Evolutionary conservation across 2,113 vertebrate species (phyloP).

Genomic region (Alces alces): DNA sequence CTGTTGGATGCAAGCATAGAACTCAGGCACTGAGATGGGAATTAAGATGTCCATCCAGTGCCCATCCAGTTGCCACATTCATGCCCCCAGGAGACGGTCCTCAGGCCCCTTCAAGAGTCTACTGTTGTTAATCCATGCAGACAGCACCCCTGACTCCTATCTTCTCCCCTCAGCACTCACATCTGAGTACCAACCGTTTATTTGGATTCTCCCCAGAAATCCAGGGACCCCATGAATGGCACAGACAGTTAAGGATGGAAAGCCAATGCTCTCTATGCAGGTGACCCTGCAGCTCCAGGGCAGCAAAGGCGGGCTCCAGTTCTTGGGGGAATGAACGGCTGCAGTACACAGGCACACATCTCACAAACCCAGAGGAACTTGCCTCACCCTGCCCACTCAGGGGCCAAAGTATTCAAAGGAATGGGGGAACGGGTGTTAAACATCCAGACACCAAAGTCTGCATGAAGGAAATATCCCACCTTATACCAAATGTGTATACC

Average conservation of each 20-base stretch:
- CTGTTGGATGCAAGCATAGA: background rate
- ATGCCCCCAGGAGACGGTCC: background rate
- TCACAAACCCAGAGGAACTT: background rate
- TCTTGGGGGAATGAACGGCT: background rate
- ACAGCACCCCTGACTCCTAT: background rate
- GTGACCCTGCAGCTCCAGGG: background rate
- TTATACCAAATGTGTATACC: background rate
- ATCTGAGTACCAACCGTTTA: background rate
- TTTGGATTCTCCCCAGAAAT: background rate
- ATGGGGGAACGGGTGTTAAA: background rate
- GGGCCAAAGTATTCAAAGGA: background rate
- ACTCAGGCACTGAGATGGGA: background rate
- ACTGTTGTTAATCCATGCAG: background rate
- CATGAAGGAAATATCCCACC: background rate
- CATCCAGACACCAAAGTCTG: background rate
- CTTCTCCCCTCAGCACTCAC: background rate
- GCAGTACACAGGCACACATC: background rate
- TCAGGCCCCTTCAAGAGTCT: background rate
- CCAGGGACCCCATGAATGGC: background rate
- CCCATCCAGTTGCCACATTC: background rate
- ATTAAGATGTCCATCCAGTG: background rate
- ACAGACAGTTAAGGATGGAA: background rate
- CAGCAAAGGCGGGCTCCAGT: background rate
- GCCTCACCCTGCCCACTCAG: fast-evolving
- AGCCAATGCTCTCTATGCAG: background rate